phyloP scores from a whole-genome alignment of 1,140 invertebrate genomes.

The Drosophila pseudoananassae region DNA sequence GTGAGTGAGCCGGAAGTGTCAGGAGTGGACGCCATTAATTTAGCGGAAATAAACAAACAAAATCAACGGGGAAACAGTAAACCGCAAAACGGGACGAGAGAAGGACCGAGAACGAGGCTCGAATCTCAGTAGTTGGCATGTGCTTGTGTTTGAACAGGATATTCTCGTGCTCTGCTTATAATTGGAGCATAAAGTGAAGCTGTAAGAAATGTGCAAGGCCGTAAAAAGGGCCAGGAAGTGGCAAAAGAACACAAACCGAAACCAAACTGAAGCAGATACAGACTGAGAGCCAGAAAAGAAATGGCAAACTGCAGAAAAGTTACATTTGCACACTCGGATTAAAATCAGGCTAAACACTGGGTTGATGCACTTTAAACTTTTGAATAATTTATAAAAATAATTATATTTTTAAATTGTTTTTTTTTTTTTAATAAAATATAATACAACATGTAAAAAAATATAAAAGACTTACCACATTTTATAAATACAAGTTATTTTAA shows the following conservation, averaged over 20 bases:
- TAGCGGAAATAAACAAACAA: constrained; percentile 80
- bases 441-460: no score
- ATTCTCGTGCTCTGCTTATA: constrained; percentile 73
- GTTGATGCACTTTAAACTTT: not conserved
- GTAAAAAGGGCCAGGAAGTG: constrained; percentile 57
- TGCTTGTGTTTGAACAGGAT: constrained; percentile 69
- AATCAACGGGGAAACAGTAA: constrained; percentile 68
- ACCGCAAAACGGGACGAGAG: constrained; percentile 32
- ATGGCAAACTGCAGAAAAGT: constrained; percentile 32
- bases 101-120: constrained; percentile 16
- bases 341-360: not conserved
- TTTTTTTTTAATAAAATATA: no score
- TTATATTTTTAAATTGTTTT: not conserved
- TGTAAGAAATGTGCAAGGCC: constrained; percentile 70
- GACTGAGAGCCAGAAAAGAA: constrained; percentile 3
- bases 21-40: constrained; percentile 80
- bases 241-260: constrained; percentile 29
- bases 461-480: not conserved
- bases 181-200: constrained; percentile 78
- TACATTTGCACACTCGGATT: constrained; percentile 48
- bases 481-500: not conserved
- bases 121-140: constrained; percentile 60
- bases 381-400: not conserved
- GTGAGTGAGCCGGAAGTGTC: constrained; percentile 66
- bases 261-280: constrained; percentile 46